Percentiles rank a stretch among this genome's conserved stretches.
phyloP scores from a whole-genome alignment of 2,888 invertebrate genomes.

The Dynastes tityus region DNA sequence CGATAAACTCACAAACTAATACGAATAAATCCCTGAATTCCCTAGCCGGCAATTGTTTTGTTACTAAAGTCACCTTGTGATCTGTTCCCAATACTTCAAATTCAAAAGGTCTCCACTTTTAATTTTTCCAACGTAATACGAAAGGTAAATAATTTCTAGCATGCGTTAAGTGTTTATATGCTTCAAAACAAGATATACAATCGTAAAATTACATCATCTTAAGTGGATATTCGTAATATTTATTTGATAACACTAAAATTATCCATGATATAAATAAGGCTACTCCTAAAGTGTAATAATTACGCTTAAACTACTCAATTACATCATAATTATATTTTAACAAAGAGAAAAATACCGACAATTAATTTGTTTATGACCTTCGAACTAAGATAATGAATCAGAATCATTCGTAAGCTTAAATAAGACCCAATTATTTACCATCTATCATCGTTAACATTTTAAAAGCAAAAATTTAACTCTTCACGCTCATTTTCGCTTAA shows the following conservation, averaged over 20 bases:
- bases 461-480: too few relatives aligned
- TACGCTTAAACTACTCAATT: neutral
- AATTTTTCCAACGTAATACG: neutral
- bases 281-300: neutral
- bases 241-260: neutral
- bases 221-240: too few relatives aligned
- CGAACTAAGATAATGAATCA: conserved; percentile 10
- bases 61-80: conserved; percentile 47
- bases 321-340: neutral
- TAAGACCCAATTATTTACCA: too few relatives aligned
- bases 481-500: too few relatives aligned
- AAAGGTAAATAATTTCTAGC: conserved; percentile 26
- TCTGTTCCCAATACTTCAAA: conserved; percentile 16
- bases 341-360: neutral
- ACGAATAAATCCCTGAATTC: neutral
- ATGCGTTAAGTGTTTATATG: neutral
- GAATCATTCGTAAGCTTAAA: too few relatives aligned
- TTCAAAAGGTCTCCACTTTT: conserved; percentile 27
- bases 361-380: conserved; percentile 11
- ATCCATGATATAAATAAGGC: conserved; percentile 1
- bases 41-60: conserved; percentile 26
- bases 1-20: neutral
- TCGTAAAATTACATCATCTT: too few relatives aligned
- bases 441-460: too few relatives aligned
- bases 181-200: neutral